Evolutionary conservation across 2,888 invertebrate genomes (phyloP).

Genomic region (Dexiosoma caninum): DNA sequence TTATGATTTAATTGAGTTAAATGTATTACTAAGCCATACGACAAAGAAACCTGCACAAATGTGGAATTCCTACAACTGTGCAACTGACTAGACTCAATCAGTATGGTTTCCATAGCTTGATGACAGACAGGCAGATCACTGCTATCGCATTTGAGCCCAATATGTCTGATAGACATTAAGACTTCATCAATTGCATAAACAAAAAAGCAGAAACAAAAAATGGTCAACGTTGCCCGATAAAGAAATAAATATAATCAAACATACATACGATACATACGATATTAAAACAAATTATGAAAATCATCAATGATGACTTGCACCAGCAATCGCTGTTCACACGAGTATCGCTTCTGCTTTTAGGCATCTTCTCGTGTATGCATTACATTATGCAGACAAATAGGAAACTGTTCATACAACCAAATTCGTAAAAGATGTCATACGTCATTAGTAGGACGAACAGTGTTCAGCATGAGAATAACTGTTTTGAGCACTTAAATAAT

Average conservation of each 20-base stretch:
- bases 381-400: too few relatives aligned
- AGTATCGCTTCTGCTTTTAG: too few relatives aligned
- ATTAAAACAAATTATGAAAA: neutral
- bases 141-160: slow-evolving; percentile 52
- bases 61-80: neutral
- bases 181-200: slow-evolving; percentile 45
- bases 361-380: too few relatives aligned
- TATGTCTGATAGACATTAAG: slow-evolving; percentile 45
- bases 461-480: too few relatives aligned
- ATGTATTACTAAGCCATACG: too few relatives aligned
- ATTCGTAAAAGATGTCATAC: too few relatives aligned
- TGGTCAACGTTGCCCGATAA: slow-evolving; percentile 6
- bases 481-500: too few relatives aligned
- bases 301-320: neutral
- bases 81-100: slow-evolving; percentile 3
- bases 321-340: neutral
- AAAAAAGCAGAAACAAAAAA: neutral
- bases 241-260: slow-evolving; percentile 1
- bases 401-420: too few relatives aligned
- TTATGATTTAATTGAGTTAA: slow-evolving; percentile 59
- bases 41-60: slow-evolving; percentile 22
- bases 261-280: too few relatives aligned
- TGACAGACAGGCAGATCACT: slow-evolving; percentile 36
- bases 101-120: slow-evolving; percentile 31
- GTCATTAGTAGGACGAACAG: too few relatives aligned